These are phyloP conservation scores for Caenorhabditis sinica DNA, from an alignment of 2,888 invertebrate species.

Conservation along the genomic window DNA sequence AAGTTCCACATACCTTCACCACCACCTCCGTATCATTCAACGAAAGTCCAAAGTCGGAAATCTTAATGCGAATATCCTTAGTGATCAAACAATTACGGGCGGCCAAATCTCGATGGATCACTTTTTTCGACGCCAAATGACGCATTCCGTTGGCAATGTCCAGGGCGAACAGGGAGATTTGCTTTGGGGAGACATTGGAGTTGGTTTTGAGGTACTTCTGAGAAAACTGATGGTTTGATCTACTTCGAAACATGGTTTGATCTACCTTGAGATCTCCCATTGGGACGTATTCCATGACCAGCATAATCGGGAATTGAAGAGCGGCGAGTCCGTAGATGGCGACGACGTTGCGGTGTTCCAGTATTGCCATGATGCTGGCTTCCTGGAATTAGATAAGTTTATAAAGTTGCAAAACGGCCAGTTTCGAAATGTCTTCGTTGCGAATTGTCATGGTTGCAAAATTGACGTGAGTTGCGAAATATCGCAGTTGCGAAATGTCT, in stretches of 20 bases:
- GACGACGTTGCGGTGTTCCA: conserved; percentile 32
- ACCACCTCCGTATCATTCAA: conserved; percentile 25
- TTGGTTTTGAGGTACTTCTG: conserved; percentile 29
- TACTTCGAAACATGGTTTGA: too few relatives aligned
- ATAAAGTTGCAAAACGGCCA: too few relatives aligned
- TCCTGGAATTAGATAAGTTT: too few relatives aligned
- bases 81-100: conserved; percentile 58
- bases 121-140: conserved; percentile 16
- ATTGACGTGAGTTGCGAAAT: too few relatives aligned
- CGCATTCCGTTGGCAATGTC: conserved; percentile 28
- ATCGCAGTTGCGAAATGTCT: too few relatives aligned
- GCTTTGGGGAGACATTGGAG: background rate
- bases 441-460: too few relatives aligned
- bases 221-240: background rate
- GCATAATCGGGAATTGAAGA: conserved; percentile 22
- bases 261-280: conserved; percentile 41
- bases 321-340: conserved; percentile 23
- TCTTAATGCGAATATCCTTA: conserved; percentile 36
- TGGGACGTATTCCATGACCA: conserved; percentile 48
- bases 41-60: conserved; percentile 70
- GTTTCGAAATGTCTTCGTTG: too few relatives aligned
- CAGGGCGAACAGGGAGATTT: conserved; percentile 17
- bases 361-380: conserved; percentile 20
- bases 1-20: conserved; percentile 31
- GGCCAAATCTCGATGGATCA: conserved; percentile 63